Percentiles rank a stretch among this genome's conserved stretches.
Conservation (phyloP, 2,113 vertebrate genomes). For the Perccottus glenii region DNA sequence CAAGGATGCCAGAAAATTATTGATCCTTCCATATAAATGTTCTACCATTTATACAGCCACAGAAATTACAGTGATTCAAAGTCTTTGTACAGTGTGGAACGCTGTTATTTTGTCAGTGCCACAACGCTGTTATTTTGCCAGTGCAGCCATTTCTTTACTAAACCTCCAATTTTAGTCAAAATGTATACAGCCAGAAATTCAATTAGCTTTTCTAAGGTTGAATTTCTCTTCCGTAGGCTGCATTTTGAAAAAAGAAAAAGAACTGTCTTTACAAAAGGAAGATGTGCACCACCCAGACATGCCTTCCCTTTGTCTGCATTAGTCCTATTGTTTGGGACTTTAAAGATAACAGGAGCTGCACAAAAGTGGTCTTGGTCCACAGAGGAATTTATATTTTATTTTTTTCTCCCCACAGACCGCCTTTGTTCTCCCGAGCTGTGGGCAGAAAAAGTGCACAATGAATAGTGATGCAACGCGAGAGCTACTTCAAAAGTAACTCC, state of each 20-base stretch:
- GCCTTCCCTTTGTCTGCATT: slow-evolving; percentile 58
- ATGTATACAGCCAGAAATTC: slow-evolving; percentile 22
- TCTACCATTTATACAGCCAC: neutral
- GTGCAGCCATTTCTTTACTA: slow-evolving; percentile 16
- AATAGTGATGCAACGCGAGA: slow-evolving; percentile 59
- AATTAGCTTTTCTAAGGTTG: slow-evolving; percentile 24
- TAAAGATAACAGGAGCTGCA: slow-evolving; percentile 58
- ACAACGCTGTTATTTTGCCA: neutral
- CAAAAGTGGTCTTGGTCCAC: slow-evolving; percentile 55
- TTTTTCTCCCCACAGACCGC: slow-evolving; percentile 47
- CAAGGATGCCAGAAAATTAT: neutral
- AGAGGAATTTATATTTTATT: slow-evolving; percentile 26
- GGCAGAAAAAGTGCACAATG: slow-evolving; percentile 56
- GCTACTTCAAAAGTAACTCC: slow-evolving; percentile 44
- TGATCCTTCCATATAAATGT: neutral
- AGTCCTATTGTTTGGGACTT: slow-evolving; percentile 67
- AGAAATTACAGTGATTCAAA: neutral
- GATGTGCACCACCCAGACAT: slow-evolving; percentile 43
- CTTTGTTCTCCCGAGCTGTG: slow-evolving; percentile 62
- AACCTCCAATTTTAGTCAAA: neutral
- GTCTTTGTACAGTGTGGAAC: neutral
- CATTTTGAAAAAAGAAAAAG: slow-evolving; percentile 7
- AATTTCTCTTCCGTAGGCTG: slow-evolving; percentile 28
- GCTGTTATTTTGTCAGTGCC: no score
- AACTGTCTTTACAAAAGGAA: slow-evolving; percentile 36